Evolutionary conservation across 1,140 invertebrate genomes (phyloP), one percentile per base, ranked within the genome.

Genomic region (Bilobella aurantiaca): DNA sequence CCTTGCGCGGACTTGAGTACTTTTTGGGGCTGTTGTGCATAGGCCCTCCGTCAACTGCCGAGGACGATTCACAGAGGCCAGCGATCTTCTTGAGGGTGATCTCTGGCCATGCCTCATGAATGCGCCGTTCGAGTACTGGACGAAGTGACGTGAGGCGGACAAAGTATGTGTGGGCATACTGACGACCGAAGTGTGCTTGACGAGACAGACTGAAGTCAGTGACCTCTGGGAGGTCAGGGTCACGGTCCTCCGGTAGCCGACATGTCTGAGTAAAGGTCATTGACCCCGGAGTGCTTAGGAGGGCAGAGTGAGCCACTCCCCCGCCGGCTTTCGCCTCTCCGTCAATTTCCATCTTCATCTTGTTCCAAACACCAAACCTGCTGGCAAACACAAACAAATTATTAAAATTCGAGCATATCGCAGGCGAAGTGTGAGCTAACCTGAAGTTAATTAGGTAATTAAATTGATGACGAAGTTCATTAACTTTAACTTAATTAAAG

Each of bases 91-190:
- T 71, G 3, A 71, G 37, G 1, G 58, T 21, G 34, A 71, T 30
- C 34, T 65, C 32, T 8, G 47, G 8, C 70, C 67, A 69, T 29
- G 49, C 27, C 16, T 12, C 3, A 27, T 63, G 56, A 12, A 67
- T 47, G 29, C 34, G 62, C 49, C 63, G 58, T 28, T 69, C 64
- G 30, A 69, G 58, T 29, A 25, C 28, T n/a, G 63, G 53, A 49
- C 63, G 28, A n/a, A 67, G 18, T 1, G 57, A 34, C 21, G 21
- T 61, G 0, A 71, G 32, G n/a, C 69, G 28, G 1, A 62, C 37
- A 58, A 47, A 25, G 25, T 71, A 71, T 3, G 66, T 64, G 57
- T 68, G 64, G 8, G 69, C 66, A 59, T 71, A 71, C 31, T 59
- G 58, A 29, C 31, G 28, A 8, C 8, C 25, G n/a, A n/a, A n/a